Evolutionary conservation across 2,888 invertebrate species (phyloP), one percentile per base, ranked within the genome.

Genomic region (Adela reaumurella): DNA sequence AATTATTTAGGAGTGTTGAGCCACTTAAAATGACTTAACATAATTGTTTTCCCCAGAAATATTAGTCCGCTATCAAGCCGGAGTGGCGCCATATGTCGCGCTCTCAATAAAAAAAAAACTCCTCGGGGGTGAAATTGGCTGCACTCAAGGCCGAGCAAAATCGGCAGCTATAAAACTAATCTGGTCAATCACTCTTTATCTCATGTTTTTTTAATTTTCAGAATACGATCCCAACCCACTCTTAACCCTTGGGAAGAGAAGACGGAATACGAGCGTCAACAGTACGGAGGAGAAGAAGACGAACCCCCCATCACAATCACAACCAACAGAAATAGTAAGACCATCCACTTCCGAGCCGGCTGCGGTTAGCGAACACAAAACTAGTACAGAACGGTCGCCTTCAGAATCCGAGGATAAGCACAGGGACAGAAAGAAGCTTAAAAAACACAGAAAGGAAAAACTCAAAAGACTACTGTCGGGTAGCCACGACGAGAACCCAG

Each of bases 151-250:
- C n/a, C n/a, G n/a, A n/a, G n/a, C n/a, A n/a, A n/a, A n/a, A n/a
- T n/a, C n/a, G n/a, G n/a, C n/a, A n/a, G n/a, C n/a, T n/a, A n/a
- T n/a, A n/a, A n/a, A n/a, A n/a, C n/a, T n/a, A n/a, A n/a, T n/a
- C n/a, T n/a, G n/a, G n/a, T n/a, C n/a, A n/a, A n/a, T n/a, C n/a
- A n/a, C n/a, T n/a, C n/a, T n/a, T n/a, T n/a, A n/a, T n/a, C n/a
- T n/a, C n/a, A 24, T 24, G 10, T 46, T 49, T 17, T n/a, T 50
- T 2, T 16, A 1, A 56, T 82, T 81, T n/a, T 5, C 78, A 92
- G 93, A 90, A 68, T 90, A 92, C 61, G 90, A 92, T 68, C 86
- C 87, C 2, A 92, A 92, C 67, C 91, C 92, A 3, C 66, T 93
- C 17, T 77, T 89, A 56, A 87, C 88, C 6, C 68, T 91, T 51